These are phyloP conservation scores for Triops cancriformis DNA, from an alignment of 1,140 invertebrate genomes.

Conservation along the genomic window DNA sequence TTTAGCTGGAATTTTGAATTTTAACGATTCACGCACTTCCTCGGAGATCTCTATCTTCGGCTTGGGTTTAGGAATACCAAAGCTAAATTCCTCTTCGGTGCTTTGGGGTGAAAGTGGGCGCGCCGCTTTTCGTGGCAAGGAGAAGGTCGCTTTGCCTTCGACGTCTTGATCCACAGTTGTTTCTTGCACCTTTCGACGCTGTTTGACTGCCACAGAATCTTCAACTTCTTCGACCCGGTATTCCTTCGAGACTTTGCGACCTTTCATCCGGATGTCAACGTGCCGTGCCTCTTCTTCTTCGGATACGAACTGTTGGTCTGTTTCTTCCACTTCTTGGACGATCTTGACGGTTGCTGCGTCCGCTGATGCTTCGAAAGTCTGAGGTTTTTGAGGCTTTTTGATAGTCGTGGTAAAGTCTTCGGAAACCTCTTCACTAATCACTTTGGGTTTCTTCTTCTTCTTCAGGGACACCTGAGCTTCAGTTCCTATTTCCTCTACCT, in stretches of 20 bases:
- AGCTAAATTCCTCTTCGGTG: slow-evolving; percentile 35
- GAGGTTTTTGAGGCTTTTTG: slow-evolving; percentile 43
- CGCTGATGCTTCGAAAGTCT: slow-evolving; percentile 11
- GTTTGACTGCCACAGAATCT: slow-evolving; percentile 33
- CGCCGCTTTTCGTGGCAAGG: slow-evolving; percentile 28
- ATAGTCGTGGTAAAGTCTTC: slow-evolving; percentile 51
- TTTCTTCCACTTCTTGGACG: slow-evolving; percentile 31
- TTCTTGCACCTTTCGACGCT: slow-evolving; percentile 32
- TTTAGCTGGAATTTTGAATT: slow-evolving; percentile 31
- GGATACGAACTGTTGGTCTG: slow-evolving; percentile 57
- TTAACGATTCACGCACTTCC: slow-evolving; percentile 30
- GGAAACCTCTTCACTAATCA: slow-evolving; percentile 35
- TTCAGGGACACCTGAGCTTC: not conserved
- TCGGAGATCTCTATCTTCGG: slow-evolving; percentile 30
- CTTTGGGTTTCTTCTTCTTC: slow-evolving; percentile 23
- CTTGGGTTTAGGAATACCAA: slow-evolving; percentile 33
- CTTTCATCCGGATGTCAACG: not conserved
- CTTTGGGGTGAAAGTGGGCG: slow-evolving; percentile 32
- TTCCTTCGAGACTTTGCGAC: slow-evolving; percentile 25
- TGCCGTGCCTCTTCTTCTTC: slow-evolving; percentile 54
- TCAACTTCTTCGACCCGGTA: slow-evolving; percentile 29
- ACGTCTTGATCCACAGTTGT: slow-evolving; percentile 33
- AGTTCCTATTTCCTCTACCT: slow-evolving; percentile 27
- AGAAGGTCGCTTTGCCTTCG: slow-evolving; percentile 21
- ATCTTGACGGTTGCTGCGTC: not conserved